Evolutionary conservation across 2,797 vertebrate species (phyloP).

Genomic region (Notolepis coatsorum): DNA sequence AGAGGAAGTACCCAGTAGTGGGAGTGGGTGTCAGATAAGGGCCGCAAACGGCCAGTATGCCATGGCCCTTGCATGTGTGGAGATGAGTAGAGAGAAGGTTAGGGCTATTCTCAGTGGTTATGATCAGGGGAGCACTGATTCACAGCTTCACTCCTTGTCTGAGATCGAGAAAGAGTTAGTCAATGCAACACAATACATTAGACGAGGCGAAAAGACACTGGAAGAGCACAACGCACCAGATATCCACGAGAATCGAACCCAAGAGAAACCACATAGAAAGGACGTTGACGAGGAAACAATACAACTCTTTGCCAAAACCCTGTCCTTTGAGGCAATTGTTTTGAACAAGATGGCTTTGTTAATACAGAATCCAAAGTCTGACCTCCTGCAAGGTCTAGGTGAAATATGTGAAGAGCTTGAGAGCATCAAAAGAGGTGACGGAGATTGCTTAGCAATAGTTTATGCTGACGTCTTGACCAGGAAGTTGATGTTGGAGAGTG

Average conservation of each 20-base stretch:
- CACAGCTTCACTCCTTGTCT: constrained; percentile 71
- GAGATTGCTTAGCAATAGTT: constrained; percentile 73
- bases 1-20: constrained; percentile 53
- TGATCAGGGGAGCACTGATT: constrained; percentile 60
- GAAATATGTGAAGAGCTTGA: constrained; percentile 85
- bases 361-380: constrained; percentile 84
- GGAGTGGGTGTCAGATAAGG: constrained; percentile 67
- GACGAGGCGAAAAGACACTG: constrained; percentile 61
- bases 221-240: constrained; percentile 54
- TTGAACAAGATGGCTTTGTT: constrained; percentile 91
- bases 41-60: constrained; percentile 80
- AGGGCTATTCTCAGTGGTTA: constrained; percentile 76
- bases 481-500: constrained; percentile 90
- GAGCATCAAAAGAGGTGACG: constrained; percentile 73
- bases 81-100: constrained; percentile 87
- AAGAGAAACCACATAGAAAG: constrained; percentile 32
- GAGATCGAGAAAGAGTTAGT: constrained; percentile 79
- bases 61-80: constrained; percentile 87
- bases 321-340: constrained; percentile 90
- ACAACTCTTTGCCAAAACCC: constrained; percentile 85
- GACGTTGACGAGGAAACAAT: constrained; percentile 75
- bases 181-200: constrained; percentile 75
- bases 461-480: constrained; percentile 87
- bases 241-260: constrained; percentile 33
- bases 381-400: constrained; percentile 81